Conservation (phyloP, 2,888 invertebrate species). For the Himalopsyche japonica region DNA sequence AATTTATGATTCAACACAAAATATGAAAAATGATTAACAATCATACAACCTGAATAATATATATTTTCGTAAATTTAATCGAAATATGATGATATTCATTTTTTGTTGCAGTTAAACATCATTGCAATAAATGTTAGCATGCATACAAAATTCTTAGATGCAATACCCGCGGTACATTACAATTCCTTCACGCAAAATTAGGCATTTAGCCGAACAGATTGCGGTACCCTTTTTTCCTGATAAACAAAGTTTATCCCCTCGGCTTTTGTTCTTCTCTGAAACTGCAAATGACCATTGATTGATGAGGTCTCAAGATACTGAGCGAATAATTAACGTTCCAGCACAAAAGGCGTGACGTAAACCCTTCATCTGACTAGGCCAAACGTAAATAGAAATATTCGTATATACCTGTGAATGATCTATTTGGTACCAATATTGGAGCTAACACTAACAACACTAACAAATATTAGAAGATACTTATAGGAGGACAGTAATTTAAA, state of each 20-base stretch:
- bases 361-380: neutral
- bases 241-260: neutral
- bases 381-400: neutral
- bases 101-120: neutral
- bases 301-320: constrained; percentile 18
- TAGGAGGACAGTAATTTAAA: too few species aligned
- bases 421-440: too few species aligned
- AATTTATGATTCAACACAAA: too few species aligned
- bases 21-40: too few species aligned
- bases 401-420: too few species aligned
- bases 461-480: too few species aligned
- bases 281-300: constrained; percentile 39
- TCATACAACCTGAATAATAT: too few species aligned
- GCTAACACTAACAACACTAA: too few species aligned
- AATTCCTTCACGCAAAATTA: neutral
- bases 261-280: neutral
- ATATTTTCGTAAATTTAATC: too few species aligned
- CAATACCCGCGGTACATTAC: neutral
- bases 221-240: neutral
- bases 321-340: constrained; percentile 17
- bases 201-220: neutral
- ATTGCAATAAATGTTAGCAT: neutral
- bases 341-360: neutral
- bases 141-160: neutral
- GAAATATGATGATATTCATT: neutral